Evolutionary conservation across 2,113 vertebrate species (phyloP).

Genomic region (Osmerus mordax): DNA sequence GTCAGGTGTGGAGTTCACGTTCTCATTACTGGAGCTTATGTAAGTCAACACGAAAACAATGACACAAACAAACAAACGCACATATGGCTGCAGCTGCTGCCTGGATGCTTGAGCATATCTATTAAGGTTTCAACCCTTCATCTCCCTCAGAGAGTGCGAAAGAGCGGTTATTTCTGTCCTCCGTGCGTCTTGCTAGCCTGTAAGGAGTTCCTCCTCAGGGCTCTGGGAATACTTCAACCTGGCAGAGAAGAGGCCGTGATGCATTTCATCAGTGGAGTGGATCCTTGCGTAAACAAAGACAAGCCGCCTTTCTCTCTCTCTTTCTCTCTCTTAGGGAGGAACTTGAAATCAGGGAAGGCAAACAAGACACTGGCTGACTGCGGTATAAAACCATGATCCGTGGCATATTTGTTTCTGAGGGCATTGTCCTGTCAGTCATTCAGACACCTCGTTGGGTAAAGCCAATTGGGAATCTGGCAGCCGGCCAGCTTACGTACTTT

Average conservation of each 20-base stretch:
- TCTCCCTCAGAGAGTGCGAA: neutral
- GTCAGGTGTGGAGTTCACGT: neutral
- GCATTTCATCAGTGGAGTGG: neutral
- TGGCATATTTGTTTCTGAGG: conserved; percentile 21
- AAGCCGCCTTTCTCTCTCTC: too few species aligned
- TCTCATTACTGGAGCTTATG: neutral
- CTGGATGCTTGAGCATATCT: neutral
- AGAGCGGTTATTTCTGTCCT: neutral
- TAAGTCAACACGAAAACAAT: neutral
- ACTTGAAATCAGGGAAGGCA: too few species aligned
- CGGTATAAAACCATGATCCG: conserved; percentile 12
- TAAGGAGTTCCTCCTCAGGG: neutral
- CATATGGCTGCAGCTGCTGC: neutral
- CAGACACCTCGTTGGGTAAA: conserved; percentile 14
- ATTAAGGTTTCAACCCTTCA: neutral
- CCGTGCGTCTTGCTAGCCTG: neutral
- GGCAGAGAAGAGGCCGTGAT: neutral
- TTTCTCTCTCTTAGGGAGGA: too few species aligned
- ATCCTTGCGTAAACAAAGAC: neutral
- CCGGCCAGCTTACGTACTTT: conserved; percentile 22
- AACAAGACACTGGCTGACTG: neutral
- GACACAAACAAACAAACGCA: neutral
- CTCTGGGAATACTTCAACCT: neutral
- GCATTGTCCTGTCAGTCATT: conserved; percentile 7
- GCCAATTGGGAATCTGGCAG: conserved; percentile 24